phyloP scores from a whole-genome alignment of 37 sponge, comb jelly and placozoan genomes.

The Chondrosia reniformis region DNA sequence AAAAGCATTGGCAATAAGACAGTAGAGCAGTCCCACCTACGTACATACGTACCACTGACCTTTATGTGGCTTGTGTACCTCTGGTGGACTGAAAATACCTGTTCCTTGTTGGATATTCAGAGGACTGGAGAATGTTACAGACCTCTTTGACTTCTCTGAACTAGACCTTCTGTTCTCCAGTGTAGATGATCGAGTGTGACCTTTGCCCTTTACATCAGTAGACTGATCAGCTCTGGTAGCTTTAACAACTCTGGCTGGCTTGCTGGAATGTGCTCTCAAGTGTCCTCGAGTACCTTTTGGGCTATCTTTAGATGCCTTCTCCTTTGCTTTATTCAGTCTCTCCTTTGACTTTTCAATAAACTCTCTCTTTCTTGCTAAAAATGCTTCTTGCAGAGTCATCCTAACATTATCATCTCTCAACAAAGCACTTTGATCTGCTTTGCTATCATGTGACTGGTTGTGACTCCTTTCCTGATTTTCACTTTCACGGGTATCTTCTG shows the following conservation, averaged over 20 bases:
- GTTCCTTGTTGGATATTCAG: slow-evolving; percentile 6
- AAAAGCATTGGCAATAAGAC: too few species aligned
- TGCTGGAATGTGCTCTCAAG: too few species aligned
- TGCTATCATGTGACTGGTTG: neutral
- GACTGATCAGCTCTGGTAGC: too few species aligned
- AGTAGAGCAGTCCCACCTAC: too few species aligned
- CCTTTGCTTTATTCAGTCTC: slow-evolving; percentile 28
- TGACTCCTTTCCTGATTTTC: neutral
- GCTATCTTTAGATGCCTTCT: neutral
- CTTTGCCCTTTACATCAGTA: too few species aligned
- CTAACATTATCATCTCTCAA: neutral
- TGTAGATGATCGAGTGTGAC: too few species aligned
- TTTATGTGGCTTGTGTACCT: slow-evolving; percentile 8
- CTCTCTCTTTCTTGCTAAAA: slow-evolving; percentile 23
- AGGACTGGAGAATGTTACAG: slow-evolving; percentile 51
- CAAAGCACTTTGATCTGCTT: neutral
- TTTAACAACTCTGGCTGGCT: too few species aligned
- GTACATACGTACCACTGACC: neutral
- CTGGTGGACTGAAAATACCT: slow-evolving; percentile 31
- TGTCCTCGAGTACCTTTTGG: too few species aligned
- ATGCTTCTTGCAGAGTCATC: slow-evolving; percentile 60
- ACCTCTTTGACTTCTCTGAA: neutral
- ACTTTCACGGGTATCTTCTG: neutral
- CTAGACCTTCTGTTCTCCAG: neutral
- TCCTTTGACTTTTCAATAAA: slow-evolving; percentile 43